phyloP scores from a whole-genome alignment of 2,888 invertebrate genomes.

The Podotricha telesiphe region DNA sequence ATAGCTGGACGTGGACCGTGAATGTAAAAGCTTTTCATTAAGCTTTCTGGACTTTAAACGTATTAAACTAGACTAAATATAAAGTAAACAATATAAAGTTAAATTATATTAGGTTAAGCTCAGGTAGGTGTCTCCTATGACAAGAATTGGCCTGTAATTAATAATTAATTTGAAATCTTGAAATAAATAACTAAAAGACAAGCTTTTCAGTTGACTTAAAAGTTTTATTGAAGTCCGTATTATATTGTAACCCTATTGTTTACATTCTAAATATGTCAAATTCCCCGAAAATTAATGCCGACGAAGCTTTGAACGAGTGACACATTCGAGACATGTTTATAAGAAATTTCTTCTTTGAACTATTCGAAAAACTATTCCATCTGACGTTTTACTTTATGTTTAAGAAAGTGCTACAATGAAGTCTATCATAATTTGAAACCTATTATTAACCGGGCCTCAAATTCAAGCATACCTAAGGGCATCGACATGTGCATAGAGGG shows the following conservation, averaged over 20 bases:
- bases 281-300: constrained; percentile 4
- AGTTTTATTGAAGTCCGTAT: neutral
- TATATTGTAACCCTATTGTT: constrained; percentile 2
- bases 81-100: too few relatives aligned
- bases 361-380: neutral
- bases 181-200: neutral
- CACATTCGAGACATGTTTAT: constrained; percentile 17
- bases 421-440: too few relatives aligned
- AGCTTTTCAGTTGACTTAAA: neutral
- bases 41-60: too few relatives aligned
- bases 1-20: too few relatives aligned
- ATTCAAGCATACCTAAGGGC: neutral
- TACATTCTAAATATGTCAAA: neutral
- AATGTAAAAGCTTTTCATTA: too few relatives aligned
- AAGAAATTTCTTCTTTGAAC: constrained; percentile 21
- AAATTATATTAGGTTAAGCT: too few relatives aligned
- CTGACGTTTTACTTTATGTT: neutral
- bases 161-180: too few relatives aligned
- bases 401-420: too few relatives aligned
- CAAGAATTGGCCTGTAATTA: too few relatives aligned
- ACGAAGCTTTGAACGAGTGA: constrained; percentile 5
- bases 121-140: too few relatives aligned
- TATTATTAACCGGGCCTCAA: too few relatives aligned
- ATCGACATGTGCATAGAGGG: neutral
- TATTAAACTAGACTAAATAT: too few relatives aligned